Conservation (phyloP, 1,140 invertebrate genomes). For the Drosophila rhopaloa region DNA sequence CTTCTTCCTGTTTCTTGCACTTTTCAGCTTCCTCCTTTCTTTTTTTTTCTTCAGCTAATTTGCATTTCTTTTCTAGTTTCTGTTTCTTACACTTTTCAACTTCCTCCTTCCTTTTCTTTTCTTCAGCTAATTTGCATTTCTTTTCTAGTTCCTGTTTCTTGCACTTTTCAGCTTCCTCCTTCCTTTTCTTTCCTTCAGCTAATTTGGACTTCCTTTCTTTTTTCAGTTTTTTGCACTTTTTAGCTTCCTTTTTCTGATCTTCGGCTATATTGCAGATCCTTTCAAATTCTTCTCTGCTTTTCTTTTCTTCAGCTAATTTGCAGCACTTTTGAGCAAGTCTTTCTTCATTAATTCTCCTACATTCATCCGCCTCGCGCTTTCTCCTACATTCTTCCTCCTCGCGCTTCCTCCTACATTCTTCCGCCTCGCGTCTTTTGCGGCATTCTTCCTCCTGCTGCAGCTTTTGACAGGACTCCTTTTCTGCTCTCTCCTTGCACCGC, state of each 20-base stretch:
- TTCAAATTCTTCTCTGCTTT: neutral
- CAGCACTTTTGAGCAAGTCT: neutral
- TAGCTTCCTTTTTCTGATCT: neutral
- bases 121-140: too few relatives aligned
- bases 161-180: neutral
- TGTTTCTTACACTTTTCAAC: neutral
- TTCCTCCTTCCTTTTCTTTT: too few relatives aligned
- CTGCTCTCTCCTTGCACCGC: slow-evolving; percentile 16
- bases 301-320: neutral
- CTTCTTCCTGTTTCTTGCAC: neutral
- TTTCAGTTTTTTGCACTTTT: neutral
- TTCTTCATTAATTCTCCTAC: neutral
- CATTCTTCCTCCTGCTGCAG: slow-evolving; percentile 4
- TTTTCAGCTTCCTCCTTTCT: neutral
- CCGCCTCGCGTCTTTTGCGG: neutral
- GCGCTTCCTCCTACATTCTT: neutral
- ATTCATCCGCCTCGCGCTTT: slow-evolving; percentile 2
- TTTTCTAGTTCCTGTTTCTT: neutral
- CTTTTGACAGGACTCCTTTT: slow-evolving; percentile 4
- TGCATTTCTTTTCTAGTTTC: neutral
- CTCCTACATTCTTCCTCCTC: neutral
- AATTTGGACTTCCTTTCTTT: too few relatives aligned
- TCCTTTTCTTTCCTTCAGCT: too few relatives aligned
- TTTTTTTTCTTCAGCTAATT: neutral
- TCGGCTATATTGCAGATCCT: neutral